Evolutionary conservation across 1,140 invertebrate species (phyloP).

Genomic region (Pararge aegeria): DNA sequence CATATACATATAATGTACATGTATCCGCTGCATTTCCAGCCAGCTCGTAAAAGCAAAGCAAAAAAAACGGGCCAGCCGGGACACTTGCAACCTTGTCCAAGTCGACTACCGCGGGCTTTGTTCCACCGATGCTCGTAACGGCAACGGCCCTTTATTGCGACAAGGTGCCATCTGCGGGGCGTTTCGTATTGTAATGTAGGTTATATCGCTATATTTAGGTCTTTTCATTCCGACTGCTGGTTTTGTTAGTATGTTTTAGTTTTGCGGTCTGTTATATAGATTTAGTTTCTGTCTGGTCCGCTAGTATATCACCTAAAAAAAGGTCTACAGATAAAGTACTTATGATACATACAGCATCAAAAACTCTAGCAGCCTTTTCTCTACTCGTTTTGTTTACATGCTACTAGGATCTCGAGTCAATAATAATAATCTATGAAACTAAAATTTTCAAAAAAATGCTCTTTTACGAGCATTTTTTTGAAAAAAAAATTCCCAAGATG

Average conservation of each 20-base stretch:
- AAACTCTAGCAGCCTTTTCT: too few relatives aligned
- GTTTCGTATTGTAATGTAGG: slow-evolving; percentile 57
- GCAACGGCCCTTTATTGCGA: slow-evolving; percentile 44
- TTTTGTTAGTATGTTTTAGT: slow-evolving; percentile 39
- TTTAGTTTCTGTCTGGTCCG: not conserved
- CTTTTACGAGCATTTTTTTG: not conserved
- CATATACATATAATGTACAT: slow-evolving; percentile 40
- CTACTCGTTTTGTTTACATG: too few relatives aligned
- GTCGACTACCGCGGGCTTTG: slow-evolving; percentile 36
- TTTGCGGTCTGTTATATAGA: slow-evolving; percentile 19
- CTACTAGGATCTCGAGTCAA: too few relatives aligned
- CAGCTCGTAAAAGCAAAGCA: slow-evolving; percentile 57
- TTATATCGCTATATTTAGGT: slow-evolving; percentile 65
- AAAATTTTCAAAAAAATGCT: slow-evolving; percentile 11
- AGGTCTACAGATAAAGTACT: too few relatives aligned
- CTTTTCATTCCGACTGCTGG: slow-evolving; percentile 40
- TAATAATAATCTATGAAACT: too few relatives aligned
- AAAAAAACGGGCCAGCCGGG: slow-evolving; percentile 49
- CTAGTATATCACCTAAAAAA: too few relatives aligned
- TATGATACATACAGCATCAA: too few relatives aligned
- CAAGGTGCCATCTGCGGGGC: slow-evolving; percentile 50
- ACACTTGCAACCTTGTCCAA: slow-evolving; percentile 63
- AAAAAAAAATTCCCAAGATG: slow-evolving; percentile 23
- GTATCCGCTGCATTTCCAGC: slow-evolving; percentile 53
- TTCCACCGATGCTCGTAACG: slow-evolving; percentile 39